These are phyloP conservation scores for Bembecia ichneumoniformis DNA, from an alignment of 2,888 invertebrate species.

Conservation along the genomic window DNA sequence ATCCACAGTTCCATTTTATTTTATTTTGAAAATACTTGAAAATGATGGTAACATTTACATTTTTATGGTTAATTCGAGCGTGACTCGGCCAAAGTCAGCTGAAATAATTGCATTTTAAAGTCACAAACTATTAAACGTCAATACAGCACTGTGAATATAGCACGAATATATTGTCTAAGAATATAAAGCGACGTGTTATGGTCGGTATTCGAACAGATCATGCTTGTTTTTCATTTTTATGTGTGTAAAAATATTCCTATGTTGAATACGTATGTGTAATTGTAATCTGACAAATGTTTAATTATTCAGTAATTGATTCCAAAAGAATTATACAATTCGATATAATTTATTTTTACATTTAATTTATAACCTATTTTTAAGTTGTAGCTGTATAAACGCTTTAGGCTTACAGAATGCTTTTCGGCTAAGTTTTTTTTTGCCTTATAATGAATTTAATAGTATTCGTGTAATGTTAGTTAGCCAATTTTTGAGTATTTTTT, in stretches of 20 bases:
- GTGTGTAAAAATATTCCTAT: too few relatives aligned
- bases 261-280: neutral
- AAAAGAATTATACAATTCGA: constrained; percentile 33
- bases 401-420: constrained; percentile 48
- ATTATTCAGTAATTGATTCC: constrained; percentile 25
- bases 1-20: too few relatives aligned
- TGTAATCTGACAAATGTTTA: neutral
- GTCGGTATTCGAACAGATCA: too few relatives aligned
- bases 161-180: constrained; percentile 24
- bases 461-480: constrained; percentile 53
- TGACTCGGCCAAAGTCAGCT: constrained; percentile 19
- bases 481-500: constrained; percentile 49
- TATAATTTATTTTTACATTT: constrained; percentile 55
- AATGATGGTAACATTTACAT: constrained; percentile 8
- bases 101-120: constrained; percentile 43
- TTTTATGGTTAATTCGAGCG: too few relatives aligned
- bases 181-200: too few relatives aligned
- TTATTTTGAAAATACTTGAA: too few relatives aligned
- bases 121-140: constrained; percentile 41
- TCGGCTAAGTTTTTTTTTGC: constrained; percentile 38
- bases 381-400: constrained; percentile 61
- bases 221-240: too few relatives aligned
- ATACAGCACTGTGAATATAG: constrained; percentile 52
- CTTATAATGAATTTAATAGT: constrained; percentile 47
- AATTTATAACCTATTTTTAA: constrained; percentile 29